Base-by-base conservation (phyloP, 2,797 vertebrate genomes). In the Esox masquinongy region DNA sequence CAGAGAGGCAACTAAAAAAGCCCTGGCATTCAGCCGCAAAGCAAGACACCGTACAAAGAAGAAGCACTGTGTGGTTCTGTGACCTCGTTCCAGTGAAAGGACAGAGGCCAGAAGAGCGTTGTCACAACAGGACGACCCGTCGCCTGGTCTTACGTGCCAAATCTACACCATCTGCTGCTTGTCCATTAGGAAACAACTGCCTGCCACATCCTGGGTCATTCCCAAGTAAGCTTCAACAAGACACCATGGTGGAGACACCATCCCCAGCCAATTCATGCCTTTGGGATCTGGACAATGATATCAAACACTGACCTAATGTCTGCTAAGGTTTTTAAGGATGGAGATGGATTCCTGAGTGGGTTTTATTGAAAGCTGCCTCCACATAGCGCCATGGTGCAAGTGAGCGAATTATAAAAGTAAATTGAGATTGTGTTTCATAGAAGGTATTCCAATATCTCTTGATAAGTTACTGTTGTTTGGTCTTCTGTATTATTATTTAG, bases 1-100 rank as follows among this genome's bases (percentile, higher is more conserved):
- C 91, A 94, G 85, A 75, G 97, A 98, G 86, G 95, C 97, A 0
- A 94, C 96, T 3, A 93, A 90, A 78, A 92, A 88, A 12, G 95
- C 95, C 1, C 84, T 99, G 77, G 93, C 87, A 0, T 93, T 93
- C 64, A 91, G 90, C 61, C 94, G 93, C 77, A 98, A 94, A 83
- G 92, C 92, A 8, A 92, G 31, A 50, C 89, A 90, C 31, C 81
- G 78, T 1, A 95, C 84, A 73, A 93, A 82, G 83, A 93, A 0
- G 63, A 95, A 85, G 69, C 80, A 43, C 50, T 95, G 94, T 70
- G 79, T 80, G 0, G 15, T 94, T 68, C 79, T 95, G 83, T 94
- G 88, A 93, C 29, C 49, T 0, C 5, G 19, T 47, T 53, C 15
- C 34, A 22, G 68, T 22, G 43, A 69, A 47, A 26, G 24, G 47